Conservation (phyloP, 2,888 invertebrate species). For the Mythimna pallens region DNA sequence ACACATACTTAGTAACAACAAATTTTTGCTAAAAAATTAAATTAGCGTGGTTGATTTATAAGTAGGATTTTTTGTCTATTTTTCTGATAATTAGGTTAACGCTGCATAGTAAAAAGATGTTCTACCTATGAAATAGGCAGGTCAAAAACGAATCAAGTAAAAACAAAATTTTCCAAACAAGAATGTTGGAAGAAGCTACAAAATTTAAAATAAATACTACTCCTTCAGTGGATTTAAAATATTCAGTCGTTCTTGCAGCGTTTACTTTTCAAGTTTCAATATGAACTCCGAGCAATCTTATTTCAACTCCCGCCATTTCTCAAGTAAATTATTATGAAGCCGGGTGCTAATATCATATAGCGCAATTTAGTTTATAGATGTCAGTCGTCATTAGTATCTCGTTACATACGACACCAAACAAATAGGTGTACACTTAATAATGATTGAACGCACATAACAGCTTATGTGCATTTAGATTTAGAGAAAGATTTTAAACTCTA, state of each 20-base stretch:
- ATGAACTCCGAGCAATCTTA: constrained; percentile 39
- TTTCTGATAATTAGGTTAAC: not conserved
- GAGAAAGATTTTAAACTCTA: constrained; percentile 63
- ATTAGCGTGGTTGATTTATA: too few relatives aligned
- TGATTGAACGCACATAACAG: constrained; percentile 78
- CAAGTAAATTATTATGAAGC: constrained; percentile 52
- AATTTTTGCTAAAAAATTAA: too few relatives aligned
- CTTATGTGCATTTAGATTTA: constrained; percentile 65
- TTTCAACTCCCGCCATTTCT: constrained; percentile 38
- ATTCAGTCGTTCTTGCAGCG: constrained; percentile 41
- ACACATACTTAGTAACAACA: too few relatives aligned
- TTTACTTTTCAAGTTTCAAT: constrained; percentile 54
- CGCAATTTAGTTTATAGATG: constrained; percentile 84
- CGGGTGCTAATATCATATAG: constrained; percentile 64
- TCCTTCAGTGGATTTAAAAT: constrained; percentile 49
- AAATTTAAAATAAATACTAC: constrained; percentile 29
- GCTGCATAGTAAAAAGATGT: too few relatives aligned
- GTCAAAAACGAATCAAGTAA: not conserved
- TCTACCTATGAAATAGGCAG: too few relatives aligned
- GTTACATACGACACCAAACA: constrained; percentile 89
- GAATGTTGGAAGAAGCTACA: not conserved
- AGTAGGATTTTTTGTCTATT: too few relatives aligned
- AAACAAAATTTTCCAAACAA: not conserved
- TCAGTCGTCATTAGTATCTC: constrained; percentile 87
- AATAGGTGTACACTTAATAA: constrained; percentile 90